These are phyloP conservation scores for Brevipalpus yothersi DNA, from an alignment of 1,140 invertebrate species.

Conservation along the genomic window DNA sequence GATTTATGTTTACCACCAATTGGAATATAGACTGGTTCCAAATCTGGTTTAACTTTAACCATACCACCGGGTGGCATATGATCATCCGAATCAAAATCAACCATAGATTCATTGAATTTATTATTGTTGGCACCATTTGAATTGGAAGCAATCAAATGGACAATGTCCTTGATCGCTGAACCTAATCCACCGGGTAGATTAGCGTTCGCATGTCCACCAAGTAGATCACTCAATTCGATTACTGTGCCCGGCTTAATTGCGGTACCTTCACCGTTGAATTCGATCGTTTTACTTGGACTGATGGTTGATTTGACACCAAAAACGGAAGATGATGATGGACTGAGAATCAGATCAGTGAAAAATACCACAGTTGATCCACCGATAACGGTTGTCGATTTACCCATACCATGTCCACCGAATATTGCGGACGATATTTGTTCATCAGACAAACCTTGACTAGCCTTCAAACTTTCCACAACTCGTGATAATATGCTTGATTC, in stretches of 20 bases:
- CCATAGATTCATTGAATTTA: not conserved
- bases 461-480: not conserved
- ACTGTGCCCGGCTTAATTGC: slow-evolving; percentile 15
- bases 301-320: not conserved
- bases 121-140: not conserved
- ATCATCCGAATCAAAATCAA: not conserved
- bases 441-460: not conserved
- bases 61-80: slow-evolving; percentile 10
- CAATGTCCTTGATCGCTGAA: slow-evolving; percentile 16
- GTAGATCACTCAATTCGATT: slow-evolving; percentile 15
- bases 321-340: not conserved
- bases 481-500: not conserved
- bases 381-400: slow-evolving; percentile 6
- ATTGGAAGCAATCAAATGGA: slow-evolving; percentile 12
- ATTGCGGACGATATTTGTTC: not conserved
- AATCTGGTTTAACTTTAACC: slow-evolving; percentile 8
- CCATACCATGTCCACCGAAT: not conserved
- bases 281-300: not conserved
- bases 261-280: not conserved
- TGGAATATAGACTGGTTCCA: slow-evolving; percentile 14
- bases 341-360: slow-evolving; percentile 13
- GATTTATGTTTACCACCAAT: slow-evolving; percentile 7
- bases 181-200: slow-evolving; percentile 14
- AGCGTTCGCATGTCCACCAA: slow-evolving; percentile 12
- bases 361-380: slow-evolving; percentile 12